Base-by-base conservation (phyloP, 2,888 invertebrate species). In the Parasteatoda lunata region DNA sequence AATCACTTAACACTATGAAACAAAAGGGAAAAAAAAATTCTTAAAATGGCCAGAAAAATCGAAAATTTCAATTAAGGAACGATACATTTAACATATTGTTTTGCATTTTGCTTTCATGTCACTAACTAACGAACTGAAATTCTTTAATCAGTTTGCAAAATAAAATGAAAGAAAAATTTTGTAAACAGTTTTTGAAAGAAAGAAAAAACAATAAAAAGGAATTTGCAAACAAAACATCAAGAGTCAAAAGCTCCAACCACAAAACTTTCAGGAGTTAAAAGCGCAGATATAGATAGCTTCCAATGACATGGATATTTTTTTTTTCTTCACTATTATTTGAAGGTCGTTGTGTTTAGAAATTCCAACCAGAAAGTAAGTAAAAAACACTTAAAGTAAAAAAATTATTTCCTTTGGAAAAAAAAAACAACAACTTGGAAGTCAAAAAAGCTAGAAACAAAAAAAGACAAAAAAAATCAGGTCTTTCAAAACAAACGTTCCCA, bases 241-340 rank as follows among this genome's bases (percentile, higher is more conserved):
- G 30, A 30, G 30, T 30, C 45, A 59, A 73, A 73, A 54, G 54
- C 45, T 47, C 65, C 9, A 45, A n/a, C 65, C 7, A 48, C 8
- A 47, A 48, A 49, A n/a, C 4, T n/a, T 2, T 30, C 77, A 64
- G 15, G 13, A n/a, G 66, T 45, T 52, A 9, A 11, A 52, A 51
- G 51, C 77, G 52, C 11, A 68, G 77, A 66, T 77, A 77, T 68
- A 77, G 49, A 77, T 77, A 77, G 77, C 77, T 11, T 30, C 51
- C 77, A 68, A 76, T 76, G 65, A 66, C 65, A 49, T 15, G 51
- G 4, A 30, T 30, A 30, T 68, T 48, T 76, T 76, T 76, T 71
- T 5, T 15, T 15, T 48, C 49, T 54, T 30, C 30, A 45, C 45
- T 68, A 68, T 68, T 77, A 6, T 68, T 45, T 77, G 77, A 77